Base-by-base conservation (phyloP, 2,797 vertebrate genomes). In the Helarctos malayanus region DNA sequence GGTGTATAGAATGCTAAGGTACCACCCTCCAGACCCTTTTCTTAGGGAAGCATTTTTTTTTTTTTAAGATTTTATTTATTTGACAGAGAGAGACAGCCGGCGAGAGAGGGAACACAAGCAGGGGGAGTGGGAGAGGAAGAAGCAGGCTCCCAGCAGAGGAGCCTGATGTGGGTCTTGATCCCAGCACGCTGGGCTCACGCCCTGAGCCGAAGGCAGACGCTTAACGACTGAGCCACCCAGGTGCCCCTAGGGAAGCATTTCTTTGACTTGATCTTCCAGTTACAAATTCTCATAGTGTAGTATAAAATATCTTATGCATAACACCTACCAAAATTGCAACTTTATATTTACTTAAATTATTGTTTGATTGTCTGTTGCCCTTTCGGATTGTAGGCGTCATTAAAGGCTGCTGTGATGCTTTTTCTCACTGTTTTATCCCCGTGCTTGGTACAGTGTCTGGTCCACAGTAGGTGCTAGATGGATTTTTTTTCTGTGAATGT, bases 341-440 rank as follows among this genome's bases (percentile, higher is more conserved):
- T 97, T 86, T 93, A 13, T 94, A 56, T 87, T 90, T 93, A 68
- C 76, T 88, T 94, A 54, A 69, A 47, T 61, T 69, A 56, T 93
- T 71, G 56, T 52, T 84, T 71, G 35, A 35, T 88, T 80, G 35
- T 85, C 89, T 85, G 23, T 85, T 94, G 80, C 18, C 7, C 71
- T 92, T n/a, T 89, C 27, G 81, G 63, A 61, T 32, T 80, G 11
- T 80, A 93, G 59, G 41, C 52, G 41, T 85, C 71, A 45, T 73
- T 80, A 92, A 92, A 85, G 57, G 18, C 88, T 61, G 57, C 61
- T 80, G 41, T 57, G 21, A 4, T 86, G 45, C 80, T n/a, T 73
- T 95, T 79, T 84, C 32, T 91, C 56, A 83, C 15, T 4, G 15
- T 87, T 87, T 59, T 54, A 38, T 82, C 32, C 65, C 32, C 14